phyloP scores from a whole-genome alignment of 2,888 invertebrate genomes.

The Cosmopolites sordidus region DNA sequence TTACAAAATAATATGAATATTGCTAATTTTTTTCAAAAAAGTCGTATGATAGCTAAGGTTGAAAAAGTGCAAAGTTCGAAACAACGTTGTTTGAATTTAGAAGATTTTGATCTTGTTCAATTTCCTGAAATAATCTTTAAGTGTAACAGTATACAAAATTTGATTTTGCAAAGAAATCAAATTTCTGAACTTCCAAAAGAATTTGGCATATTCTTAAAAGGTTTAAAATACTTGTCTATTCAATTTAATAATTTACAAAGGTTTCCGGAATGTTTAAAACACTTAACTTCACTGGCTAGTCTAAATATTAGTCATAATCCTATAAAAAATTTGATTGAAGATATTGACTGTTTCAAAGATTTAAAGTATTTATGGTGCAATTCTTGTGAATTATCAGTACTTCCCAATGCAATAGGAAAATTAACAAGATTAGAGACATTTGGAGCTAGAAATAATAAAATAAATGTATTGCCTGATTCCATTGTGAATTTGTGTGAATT shows the following conservation, averaged over 20 bases:
- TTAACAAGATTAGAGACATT: slow-evolving; percentile 60
- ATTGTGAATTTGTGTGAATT: slow-evolving; percentile 56
- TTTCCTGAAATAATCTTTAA: slow-evolving; percentile 57
- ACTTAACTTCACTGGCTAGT: slow-evolving; percentile 56
- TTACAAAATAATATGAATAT: slow-evolving; percentile 12
- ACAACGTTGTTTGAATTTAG: slow-evolving; percentile 58
- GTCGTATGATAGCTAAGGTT: slow-evolving; percentile 63
- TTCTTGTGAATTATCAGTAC: slow-evolving; percentile 52
- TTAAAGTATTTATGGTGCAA: slow-evolving; percentile 68
- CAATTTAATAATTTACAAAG: slow-evolving; percentile 62
- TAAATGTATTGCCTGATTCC: slow-evolving; percentile 55
- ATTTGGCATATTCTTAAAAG: slow-evolving; percentile 51
- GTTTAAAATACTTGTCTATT: slow-evolving; percentile 59
- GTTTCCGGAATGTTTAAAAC: slow-evolving; percentile 58
- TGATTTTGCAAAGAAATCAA: slow-evolving; percentile 63
- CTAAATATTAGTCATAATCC: slow-evolving; percentile 67
- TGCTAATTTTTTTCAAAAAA: slow-evolving; percentile 60
- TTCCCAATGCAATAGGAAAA: slow-evolving; percentile 61
- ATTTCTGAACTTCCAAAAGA: slow-evolving; percentile 53
- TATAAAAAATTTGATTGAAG: slow-evolving; percentile 54
- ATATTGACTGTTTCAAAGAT: slow-evolving; percentile 57
- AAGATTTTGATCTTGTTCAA: slow-evolving; percentile 60
- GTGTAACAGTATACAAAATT: slow-evolving; percentile 56
- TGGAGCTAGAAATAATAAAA: slow-evolving; percentile 62
- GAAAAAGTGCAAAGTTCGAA: slow-evolving; percentile 60